Conservation (phyloP, 1,140 invertebrate species). For the Polyergus mexicanus region DNA sequence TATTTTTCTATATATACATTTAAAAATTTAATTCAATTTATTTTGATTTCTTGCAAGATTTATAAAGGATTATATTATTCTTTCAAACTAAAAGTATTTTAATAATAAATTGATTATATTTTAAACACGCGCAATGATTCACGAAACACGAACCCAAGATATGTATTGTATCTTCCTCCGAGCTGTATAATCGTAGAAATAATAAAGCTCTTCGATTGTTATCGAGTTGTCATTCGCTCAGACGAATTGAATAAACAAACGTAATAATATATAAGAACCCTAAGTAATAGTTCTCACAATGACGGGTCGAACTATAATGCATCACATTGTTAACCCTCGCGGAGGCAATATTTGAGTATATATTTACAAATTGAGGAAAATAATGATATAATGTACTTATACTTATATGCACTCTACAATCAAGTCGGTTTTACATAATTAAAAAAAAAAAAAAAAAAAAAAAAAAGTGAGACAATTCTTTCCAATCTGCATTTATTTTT, state of each 20-base stretch:
- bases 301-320: slow-evolving; percentile 35
- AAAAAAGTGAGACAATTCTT: too few species aligned
- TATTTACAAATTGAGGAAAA: not conserved
- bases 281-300: slow-evolving; percentile 39
- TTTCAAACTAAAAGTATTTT: too few species aligned
- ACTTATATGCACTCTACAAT: not conserved
- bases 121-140: not conserved
- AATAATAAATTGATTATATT: not conserved
- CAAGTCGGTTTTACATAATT: too few species aligned
- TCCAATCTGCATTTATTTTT: too few species aligned
- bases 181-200: not conserved
- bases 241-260: slow-evolving; percentile 41
- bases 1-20: not conserved
- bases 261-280: slow-evolving; percentile 39
- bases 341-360: slow-evolving; percentile 17
- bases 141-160: not conserved
- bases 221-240: slow-evolving; percentile 18
- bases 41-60: too few species aligned
- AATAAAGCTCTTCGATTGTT: slow-evolving; percentile 1
- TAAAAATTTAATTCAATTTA: too few species aligned
- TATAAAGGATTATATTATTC: too few species aligned
- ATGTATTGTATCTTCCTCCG: not conserved
- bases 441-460: too few species aligned
- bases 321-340: slow-evolving; percentile 62
- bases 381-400: not conserved